Evolutionary conservation across 2,888 invertebrate genomes (phyloP), one percentile per base, ranked within the genome.

Genomic region (Rhagonycha lutea): DNA sequence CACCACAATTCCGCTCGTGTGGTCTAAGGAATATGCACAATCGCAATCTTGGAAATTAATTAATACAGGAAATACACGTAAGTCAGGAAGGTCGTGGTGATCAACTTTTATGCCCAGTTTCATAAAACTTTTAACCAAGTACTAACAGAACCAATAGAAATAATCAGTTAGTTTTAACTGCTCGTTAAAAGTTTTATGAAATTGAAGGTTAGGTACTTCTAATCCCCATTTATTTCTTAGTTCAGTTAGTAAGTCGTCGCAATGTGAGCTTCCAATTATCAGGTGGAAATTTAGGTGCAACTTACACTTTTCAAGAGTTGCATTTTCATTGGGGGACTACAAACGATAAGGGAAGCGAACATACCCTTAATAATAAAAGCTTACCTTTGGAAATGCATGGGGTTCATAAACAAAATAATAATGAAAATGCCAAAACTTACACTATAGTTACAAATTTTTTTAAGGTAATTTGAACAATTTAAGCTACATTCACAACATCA

Each of bases 311-410:
- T 14, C 12, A 67, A 29, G 69, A 77, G 24, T 18, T 77, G 12
- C 77, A 77, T 29, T 77, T 77, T 62, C 77, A 77, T 61, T 77
- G 77, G 77, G 72, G 69, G 5, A 73, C 73, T 2, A 61, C n/a
- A 1, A 61, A 71, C 47, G 24, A 60, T 0, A 63, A 62, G 12
- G 77, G 77, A 10, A 77, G 77, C 63, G 77, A 77, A 62, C 77
- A 77, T 26, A 68, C n/a, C 24, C 67, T 74, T 26, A 69, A 72
- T n/a, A 47, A 24, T 4, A 9, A 61, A 7, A 26, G 23, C 7
- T 74, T 68, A 14, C 77, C 77, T n/a, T 5, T 77, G 12, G 77
- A 77, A 74, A 74, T 77, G 74, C 77, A 77, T 32, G 70, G 68
- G 1, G 74, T 77, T 4, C 74, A 74, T 61, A 70, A 5, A 11